phyloP scores from a whole-genome alignment of 2,888 invertebrate species.

The Sarcophaga caerulescens region DNA sequence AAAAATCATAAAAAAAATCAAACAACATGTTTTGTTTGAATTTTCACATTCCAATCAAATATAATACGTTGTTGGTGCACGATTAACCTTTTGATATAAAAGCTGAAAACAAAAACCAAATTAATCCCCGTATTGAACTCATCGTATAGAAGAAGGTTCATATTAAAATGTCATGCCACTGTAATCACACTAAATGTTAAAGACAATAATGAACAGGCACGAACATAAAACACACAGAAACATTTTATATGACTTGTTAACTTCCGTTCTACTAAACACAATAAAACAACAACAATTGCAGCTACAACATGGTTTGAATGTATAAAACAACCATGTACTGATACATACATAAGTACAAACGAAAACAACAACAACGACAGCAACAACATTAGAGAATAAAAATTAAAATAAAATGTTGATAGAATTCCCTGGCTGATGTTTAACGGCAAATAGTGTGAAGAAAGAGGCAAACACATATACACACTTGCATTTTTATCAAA shows the following conservation, averaged over 20 bases:
- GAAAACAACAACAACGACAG: slow-evolving; percentile 2
- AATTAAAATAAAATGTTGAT: slow-evolving; percentile 44
- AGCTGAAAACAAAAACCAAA: slow-evolving; percentile 34
- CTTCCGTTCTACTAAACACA: slow-evolving; percentile 50
- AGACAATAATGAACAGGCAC: not conserved
- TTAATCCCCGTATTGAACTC: slow-evolving; percentile 49
- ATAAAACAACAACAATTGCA: not conserved
- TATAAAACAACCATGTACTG: no score
- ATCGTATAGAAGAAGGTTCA: not conserved
- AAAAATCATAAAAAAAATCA: not conserved
- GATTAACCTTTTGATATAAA: slow-evolving; percentile 4
- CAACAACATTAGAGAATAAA: not conserved
- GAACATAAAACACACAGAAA: not conserved
- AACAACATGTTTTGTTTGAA: not conserved
- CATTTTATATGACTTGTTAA: slow-evolving; percentile 50
- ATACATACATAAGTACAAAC: no score
- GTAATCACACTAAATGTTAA: slow-evolving; percentile 6
- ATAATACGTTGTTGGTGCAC: not conserved
- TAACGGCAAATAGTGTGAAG: slow-evolving; percentile 38
- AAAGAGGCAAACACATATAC: not conserved
- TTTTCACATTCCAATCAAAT: slow-evolving; percentile 16
- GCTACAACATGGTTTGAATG: no score
- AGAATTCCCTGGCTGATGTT: slow-evolving; percentile 56
- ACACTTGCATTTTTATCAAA: not conserved
- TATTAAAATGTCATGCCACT: slow-evolving; percentile 38